Percentiles rank a stretch among this genome's conserved stretches.
Evolutionary conservation across 1,140 invertebrate species (phyloP).

Genomic region (Melanaphis sacchari): DNA sequence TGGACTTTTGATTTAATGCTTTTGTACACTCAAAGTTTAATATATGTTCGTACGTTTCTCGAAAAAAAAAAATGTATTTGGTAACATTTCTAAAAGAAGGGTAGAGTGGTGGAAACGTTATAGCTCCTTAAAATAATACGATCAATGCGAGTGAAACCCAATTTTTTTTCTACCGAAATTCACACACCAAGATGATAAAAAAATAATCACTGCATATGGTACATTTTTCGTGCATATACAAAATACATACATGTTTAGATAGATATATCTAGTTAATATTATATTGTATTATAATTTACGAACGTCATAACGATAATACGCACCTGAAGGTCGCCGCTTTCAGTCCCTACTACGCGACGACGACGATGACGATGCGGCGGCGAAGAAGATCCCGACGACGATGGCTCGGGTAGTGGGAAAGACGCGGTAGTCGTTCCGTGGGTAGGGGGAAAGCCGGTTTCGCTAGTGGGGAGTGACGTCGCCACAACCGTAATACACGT

Average conservation of each 20-base stretch:
- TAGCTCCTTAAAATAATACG: not conserved
- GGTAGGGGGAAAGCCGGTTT: conserved; percentile 44
- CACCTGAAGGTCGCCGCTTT: not conserved
- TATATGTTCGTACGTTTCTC: no score
- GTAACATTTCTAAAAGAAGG: not conserved
- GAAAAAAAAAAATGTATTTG: not conserved
- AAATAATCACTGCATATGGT: not conserved
- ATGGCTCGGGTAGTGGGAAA: not conserved
- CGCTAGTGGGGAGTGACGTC: conserved; percentile 1
- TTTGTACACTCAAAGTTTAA: not conserved
- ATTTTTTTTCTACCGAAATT: not conserved
- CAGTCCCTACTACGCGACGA: not conserved
- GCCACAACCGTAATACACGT: conserved; percentile 15
- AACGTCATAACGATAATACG: conserved; percentile 22
- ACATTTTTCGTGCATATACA: not conserved
- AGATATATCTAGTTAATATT: not conserved
- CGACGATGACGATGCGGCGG: not conserved
- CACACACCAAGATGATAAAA: not conserved
- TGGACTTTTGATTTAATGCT: not conserved
- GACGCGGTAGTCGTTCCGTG: not conserved
- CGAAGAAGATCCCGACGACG: not conserved
- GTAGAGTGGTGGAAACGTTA: not conserved
- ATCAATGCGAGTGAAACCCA: not conserved
- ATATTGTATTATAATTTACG: not conserved
- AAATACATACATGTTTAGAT: not conserved